These are phyloP conservation scores for Cydia amplana DNA, from an alignment of 1,140 invertebrate species.

Conservation along the genomic window DNA sequence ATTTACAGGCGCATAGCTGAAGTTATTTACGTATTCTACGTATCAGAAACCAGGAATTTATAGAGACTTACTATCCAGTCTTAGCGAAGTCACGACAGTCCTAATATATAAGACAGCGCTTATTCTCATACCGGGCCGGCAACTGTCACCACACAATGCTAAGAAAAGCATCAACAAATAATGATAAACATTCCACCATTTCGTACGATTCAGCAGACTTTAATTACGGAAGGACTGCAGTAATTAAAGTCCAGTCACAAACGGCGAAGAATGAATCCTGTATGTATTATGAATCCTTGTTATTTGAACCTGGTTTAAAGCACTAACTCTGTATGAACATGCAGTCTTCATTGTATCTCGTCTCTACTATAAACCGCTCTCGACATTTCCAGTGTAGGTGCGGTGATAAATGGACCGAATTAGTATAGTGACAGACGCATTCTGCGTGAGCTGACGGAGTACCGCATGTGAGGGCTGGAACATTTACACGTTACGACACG, in stretches of 20 bases:
- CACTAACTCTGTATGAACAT: neutral
- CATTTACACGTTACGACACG: neutral
- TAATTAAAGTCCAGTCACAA: too few species aligned
- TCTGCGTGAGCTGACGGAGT: slow-evolving; percentile 17
- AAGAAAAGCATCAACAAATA: too few species aligned
- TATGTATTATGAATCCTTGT: too few species aligned
- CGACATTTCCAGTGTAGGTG: slow-evolving; percentile 23
- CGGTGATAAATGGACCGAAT: slow-evolving; percentile 31
- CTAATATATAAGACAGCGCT: too few species aligned
- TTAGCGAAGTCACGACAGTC: too few species aligned
- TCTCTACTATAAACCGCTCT: neutral
- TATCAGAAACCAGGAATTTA: neutral
- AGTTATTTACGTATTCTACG: neutral
- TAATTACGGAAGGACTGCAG: too few species aligned
- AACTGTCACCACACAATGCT: too few species aligned
- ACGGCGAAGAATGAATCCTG: too few species aligned
- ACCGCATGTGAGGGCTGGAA: neutral
- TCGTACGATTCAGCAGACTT: too few species aligned
- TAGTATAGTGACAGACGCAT: slow-evolving; percentile 31
- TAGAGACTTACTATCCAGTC: neutral
- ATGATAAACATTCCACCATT: too few species aligned
- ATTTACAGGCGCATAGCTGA: slow-evolving; percentile 1
- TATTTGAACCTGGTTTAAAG: too few species aligned
- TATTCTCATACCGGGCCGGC: too few species aligned
- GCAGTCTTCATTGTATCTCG: neutral